Base-by-base conservation (phyloP, 2,113 vertebrate species). In the Mixornis gularis region DNA sequence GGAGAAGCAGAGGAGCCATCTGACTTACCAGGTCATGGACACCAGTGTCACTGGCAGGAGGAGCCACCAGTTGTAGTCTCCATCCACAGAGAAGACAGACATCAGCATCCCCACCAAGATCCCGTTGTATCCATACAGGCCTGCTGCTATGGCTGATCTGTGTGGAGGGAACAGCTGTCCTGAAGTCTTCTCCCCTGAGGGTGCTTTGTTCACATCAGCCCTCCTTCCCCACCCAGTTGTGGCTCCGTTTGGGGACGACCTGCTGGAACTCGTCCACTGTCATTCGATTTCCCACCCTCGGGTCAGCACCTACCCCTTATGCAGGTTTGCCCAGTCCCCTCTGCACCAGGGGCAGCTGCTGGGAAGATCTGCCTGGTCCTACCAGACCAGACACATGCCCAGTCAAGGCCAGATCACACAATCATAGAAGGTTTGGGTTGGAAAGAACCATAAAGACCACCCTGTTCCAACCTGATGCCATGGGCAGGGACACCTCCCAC, bases 21-120 rank as follows among this genome's bases (percentile, higher is more conserved):
- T 7, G 4, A 95, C 99, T 98, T 92, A 99, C 99, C 99, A 99
- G 15, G 97, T 97, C 98, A 98, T 98, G 65, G 99, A 99, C 98
- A 99, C 97, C 65, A 99, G 84, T 58, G 97, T 88, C 91, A 99
- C 97, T 0, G 99, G 98, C 49, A 99, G 95, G 48, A 99, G 97
- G 56, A 99, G 98, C 99, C 99, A 99, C 99, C 99, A 99, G 91
- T 99, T 98, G 95, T 99, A 99, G 85, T 99, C 84, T 26, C 98
- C 98, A 29, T 97, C 98, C 40, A 98, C 95, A 12, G 98, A 99
- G 95, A 99, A 99, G 53, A 99, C 95, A 0, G 99, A 99, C 98
- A 99, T 98, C 71, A 99, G 97, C 87, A 99, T 85, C 25, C 99
- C 99, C 76, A 99, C 99, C 92, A 99, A 95, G 85, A 99, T 98